Base-by-base conservation (phyloP, 2,888 invertebrate genomes). In the Orchestes rusci region DNA sequence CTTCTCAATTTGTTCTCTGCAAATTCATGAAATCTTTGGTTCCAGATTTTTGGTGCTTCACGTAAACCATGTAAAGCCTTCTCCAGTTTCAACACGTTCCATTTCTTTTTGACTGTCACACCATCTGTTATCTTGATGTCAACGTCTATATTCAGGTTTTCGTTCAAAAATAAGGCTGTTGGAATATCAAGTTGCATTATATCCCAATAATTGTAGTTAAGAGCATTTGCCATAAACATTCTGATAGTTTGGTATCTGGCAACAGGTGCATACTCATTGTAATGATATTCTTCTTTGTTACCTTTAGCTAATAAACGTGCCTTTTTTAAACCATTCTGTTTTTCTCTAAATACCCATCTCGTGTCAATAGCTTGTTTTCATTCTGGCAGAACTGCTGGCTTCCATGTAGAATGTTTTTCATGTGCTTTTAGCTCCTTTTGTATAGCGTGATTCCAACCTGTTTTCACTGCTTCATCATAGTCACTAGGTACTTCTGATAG, bases 181-280 rank as follows among this genome's bases (percentile, higher is more conserved):
- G 31, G 31, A n/a, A 31, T 12, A 31, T 31, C 12, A 7, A 31
- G 12, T 31, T 31, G 31, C 13, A 7, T 31, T 5, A 31, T 31
- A n/a, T 31, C 13, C 13, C 8, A 31, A 12, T 31, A n/a, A n/a
- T n/a, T 31, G 7, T 31, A 5, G 8, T 12, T 7, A n/a, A 31
- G 5, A n/a, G 31, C 31, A n/a, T 31, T 10, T n/a, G 10, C 13
- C 13, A 31, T 7, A n/a, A 31, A 31, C 31, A 31, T 7, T 12
- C 31, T 31, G 7, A 31, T 12, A n/a, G 31, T 31, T 12, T 31
- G 31, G 5, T n/a, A n/a, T 31, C 31, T 31, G 12, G 31, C 31
- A n/a, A 31, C 31, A n/a, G 31, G 31, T n/a, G 31, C 31, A 31
- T 31, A 31, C 5, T 10, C 31, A 31, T 31, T 31, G 5, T 31